These are phyloP conservation scores for Dasypolia templi DNA, from an alignment of 2,888 invertebrate species.

Conservation along the genomic window DNA sequence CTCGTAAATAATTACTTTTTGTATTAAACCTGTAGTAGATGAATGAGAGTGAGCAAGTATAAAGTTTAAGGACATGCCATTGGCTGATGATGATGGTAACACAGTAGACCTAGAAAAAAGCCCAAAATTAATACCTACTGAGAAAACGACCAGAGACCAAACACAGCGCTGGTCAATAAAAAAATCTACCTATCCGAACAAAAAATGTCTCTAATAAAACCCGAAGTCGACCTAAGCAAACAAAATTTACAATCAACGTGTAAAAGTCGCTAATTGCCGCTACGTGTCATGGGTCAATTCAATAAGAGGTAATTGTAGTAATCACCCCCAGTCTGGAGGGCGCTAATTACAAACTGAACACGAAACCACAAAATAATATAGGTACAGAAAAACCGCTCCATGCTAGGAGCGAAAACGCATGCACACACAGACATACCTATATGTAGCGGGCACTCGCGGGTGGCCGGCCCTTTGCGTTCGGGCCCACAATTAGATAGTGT, in stretches of 20 bases:
- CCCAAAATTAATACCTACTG: not conserved
- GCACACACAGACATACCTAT: not conserved
- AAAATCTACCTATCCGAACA: not conserved
- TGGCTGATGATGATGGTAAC: not conserved
- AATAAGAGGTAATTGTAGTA: conserved; percentile 64
- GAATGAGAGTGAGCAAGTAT: not conserved
- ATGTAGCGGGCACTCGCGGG: not conserved
- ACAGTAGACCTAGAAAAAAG: not conserved
- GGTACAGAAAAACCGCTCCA: conserved; percentile 2
- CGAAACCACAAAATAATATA: conserved; percentile 6
- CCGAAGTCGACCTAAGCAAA: conserved; percentile 20
- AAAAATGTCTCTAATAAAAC: conserved; percentile 10
- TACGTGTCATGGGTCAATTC: conserved; percentile 57
- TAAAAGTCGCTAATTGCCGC: conserved; percentile 45
- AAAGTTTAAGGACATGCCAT: not conserved
- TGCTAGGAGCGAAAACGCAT: not conserved
- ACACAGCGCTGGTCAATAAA: not conserved
- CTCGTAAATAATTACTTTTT: conserved; percentile 1
- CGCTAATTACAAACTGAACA: conserved; percentile 59
- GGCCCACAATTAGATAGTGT: not conserved
- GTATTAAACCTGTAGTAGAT: not conserved
- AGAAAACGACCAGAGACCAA: not conserved
- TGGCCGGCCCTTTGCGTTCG: too few relatives aligned
- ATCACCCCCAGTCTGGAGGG: conserved; percentile 48
- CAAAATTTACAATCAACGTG: conserved; percentile 29